Base-by-base conservation (phyloP, 1,140 invertebrate genomes). In the Atopsyche davidsoni region DNA sequence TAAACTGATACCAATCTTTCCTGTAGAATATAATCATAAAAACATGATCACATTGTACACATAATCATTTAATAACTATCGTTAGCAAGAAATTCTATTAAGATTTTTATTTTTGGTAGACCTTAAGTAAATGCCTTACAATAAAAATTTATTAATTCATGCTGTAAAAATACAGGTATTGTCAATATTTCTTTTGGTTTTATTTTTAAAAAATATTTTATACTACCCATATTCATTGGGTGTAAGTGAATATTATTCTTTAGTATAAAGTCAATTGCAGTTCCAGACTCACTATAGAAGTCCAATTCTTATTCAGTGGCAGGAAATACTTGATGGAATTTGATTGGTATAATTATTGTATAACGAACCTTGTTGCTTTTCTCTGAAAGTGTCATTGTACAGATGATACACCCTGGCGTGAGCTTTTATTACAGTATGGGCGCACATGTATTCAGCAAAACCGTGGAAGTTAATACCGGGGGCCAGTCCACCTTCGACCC, bases 1-100 rank as follows among this genome's bases (percentile, higher is more conserved):
- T 21, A 76, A 38, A 3, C 67, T 69, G 14, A 81, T 77, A 35
- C 77, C 78, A 21, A 79, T 64, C 55, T 67, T 65, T n/a, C 76
- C 76, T 64, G 58, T 18, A 61, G 62, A 36, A 55, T 40, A 42
- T 39, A 46, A 14, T 24, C 19, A 28, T 10, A 43, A 25, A 25
- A n/a, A 43, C 39, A 41, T 11, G 28, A n/a, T n/a, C n/a, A n/a
- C n/a, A n/a, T n/a, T n/a, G n/a, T n/a, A n/a, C n/a, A n/a, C n/a
- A n/a, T n/a, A n/a, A n/a, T n/a, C n/a, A n/a, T n/a, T n/a, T n/a
- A n/a, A n/a, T n/a, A n/a, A n/a, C n/a, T n/a, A n/a, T n/a, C n/a
- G n/a, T n/a, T n/a, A n/a, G n/a, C n/a, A n/a, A n/a, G n/a, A n/a
- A n/a, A n/a, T n/a, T n/a, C n/a, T n/a, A n/a, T n/a, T n/a, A n/a